Evolutionary conservation across 1,140 invertebrate species (phyloP).

Genomic region (Leptinotarsa texana): DNA sequence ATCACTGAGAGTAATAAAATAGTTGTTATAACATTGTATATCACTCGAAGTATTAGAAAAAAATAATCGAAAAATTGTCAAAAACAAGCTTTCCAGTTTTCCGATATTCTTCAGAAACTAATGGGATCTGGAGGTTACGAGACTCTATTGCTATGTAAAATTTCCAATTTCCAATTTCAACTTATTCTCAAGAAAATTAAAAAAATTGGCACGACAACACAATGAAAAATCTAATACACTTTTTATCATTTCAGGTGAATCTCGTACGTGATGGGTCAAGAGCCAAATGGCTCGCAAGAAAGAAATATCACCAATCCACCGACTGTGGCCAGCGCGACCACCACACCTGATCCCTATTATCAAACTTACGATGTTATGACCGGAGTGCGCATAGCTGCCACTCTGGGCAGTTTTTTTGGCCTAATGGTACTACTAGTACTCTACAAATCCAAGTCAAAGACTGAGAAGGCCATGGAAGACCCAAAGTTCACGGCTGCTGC

Average conservation of each 20-base stretch:
- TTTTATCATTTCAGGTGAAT: conserved; percentile 36
- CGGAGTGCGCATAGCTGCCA: conserved; percentile 84
- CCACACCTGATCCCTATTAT: conserved; percentile 63
- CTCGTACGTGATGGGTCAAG: conserved; percentile 45
- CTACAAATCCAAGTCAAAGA: conserved; percentile 81
- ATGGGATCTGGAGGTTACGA: no score
- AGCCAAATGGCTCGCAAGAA: conserved; percentile 46
- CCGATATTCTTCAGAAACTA: no score
- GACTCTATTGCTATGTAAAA: no score
- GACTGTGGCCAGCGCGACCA: conserved; percentile 10
- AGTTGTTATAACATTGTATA: no score
- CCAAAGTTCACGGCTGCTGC: conserved; percentile 69
- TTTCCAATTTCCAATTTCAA: no score
- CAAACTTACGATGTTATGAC: conserved; percentile 91
- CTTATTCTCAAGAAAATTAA: no score
- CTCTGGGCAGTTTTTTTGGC: conserved; percentile 84
- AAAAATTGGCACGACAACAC: no score
- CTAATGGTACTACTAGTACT: conserved; percentile 85
- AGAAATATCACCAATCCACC: conserved; percentile 38
- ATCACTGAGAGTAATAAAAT: no score
- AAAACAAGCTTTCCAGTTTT: no score
- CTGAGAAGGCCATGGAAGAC: conserved; percentile 69
- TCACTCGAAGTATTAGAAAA: no score
- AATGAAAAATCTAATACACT: not conserved
- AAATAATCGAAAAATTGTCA: no score